Conservation (phyloP, 2,797 vertebrate genomes). For the Phrynocephalus vlangalii region DNA sequence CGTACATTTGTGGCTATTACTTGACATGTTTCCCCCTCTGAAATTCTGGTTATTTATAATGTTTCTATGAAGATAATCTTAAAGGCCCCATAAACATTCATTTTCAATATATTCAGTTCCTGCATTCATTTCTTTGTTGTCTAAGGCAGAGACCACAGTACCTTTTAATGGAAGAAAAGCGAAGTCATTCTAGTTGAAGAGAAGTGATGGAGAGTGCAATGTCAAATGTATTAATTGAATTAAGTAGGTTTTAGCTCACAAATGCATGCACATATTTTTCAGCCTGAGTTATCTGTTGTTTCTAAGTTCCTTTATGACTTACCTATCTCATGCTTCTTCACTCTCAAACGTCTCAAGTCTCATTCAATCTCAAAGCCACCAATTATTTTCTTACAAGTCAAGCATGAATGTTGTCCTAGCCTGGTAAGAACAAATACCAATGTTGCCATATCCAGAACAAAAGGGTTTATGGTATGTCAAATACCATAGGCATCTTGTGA, state of each 20-base stretch:
- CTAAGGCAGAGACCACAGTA: slow-evolving; percentile 62
- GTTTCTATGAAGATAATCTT: slow-evolving; percentile 56
- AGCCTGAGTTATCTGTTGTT: slow-evolving; percentile 10
- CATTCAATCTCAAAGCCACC: neutral
- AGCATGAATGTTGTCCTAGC: no score
- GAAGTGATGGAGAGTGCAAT: slow-evolving; percentile 31
- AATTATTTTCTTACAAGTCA: no score
- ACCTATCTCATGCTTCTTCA: neutral
- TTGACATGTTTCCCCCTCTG: slow-evolving; percentile 64
- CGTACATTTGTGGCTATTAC: slow-evolving; percentile 43
- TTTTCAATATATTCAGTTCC: slow-evolving; percentile 60
- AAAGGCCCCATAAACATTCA: slow-evolving; percentile 63
- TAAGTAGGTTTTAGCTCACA: neutral
- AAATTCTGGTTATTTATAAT: slow-evolving; percentile 71
- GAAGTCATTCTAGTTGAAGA: slow-evolving; percentile 18
- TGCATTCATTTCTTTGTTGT: slow-evolving; percentile 60
- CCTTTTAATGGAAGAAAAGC: slow-evolving; percentile 51
- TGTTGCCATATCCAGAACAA: no score
- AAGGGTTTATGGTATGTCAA: no score
- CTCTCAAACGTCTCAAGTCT: neutral
- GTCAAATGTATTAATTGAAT: neutral
- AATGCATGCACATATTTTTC: neutral
- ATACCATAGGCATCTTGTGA: no score
- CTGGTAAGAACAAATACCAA: no score
- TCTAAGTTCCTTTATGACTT: slow-evolving; percentile 3